Conservation (phyloP, 2,797 vertebrate species). For the Crossoptilon crossoptilon region DNA sequence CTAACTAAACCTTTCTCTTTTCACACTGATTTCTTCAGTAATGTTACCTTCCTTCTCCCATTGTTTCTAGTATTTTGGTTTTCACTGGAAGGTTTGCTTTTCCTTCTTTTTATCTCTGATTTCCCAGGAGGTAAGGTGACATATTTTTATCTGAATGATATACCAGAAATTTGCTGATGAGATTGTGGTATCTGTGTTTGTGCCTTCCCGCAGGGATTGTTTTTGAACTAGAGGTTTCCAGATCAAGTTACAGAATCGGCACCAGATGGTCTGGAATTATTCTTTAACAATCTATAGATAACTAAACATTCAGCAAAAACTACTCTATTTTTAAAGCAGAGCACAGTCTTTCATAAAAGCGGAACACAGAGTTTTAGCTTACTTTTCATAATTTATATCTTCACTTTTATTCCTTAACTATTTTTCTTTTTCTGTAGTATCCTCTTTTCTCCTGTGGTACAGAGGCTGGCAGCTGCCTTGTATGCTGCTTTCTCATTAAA, state of each 20-base stretch:
- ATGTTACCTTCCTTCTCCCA: not conserved
- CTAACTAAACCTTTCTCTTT: not conserved
- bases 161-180: not conserved
- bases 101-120: not conserved
- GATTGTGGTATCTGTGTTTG: not conserved
- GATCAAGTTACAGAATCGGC: conserved; percentile 61
- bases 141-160: not conserved
- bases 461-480: not conserved
- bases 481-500: not conserved
- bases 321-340: conserved; percentile 49
- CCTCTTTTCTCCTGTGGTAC: not conserved
- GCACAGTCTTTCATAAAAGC: conserved; percentile 51
- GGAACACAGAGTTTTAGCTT: conserved; percentile 64
- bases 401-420: not conserved
- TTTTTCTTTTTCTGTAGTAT: not conserved
- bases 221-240: conserved; percentile 57
- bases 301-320: conserved; percentile 75
- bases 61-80: not conserved
- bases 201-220: conserved; percentile 16
- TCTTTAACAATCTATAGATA: conserved; percentile 72
- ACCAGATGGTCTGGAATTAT: conserved; percentile 76
- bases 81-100: not conserved
- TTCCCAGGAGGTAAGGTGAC: not conserved
- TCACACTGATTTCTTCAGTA: not conserved
- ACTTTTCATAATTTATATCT: not conserved